Percentiles rank a stretch among this genome's conserved stretches.
Conservation (phyloP, 2,888 invertebrate genomes). For the Eledona agricola region DNA sequence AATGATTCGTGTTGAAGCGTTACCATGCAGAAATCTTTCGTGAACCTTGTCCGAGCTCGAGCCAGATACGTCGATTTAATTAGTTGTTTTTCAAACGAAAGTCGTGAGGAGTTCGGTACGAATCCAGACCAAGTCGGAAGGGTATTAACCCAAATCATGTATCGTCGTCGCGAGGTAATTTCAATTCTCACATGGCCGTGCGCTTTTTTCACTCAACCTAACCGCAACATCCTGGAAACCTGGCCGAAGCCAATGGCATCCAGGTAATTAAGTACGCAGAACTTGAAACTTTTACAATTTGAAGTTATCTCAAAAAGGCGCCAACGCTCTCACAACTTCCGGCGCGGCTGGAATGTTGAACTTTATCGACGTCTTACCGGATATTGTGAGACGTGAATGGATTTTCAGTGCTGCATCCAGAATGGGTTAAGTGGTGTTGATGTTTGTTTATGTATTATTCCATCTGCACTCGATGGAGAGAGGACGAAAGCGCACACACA, state of each 20-base stretch:
- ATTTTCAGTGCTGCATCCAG: conserved; percentile 3
- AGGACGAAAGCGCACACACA: too few relatives aligned
- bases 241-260: conserved; percentile 4
- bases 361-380: conserved; percentile 19
- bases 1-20: conserved; percentile 30
- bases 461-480: too few relatives aligned
- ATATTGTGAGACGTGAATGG: conserved; percentile 16
- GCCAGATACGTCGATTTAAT: too few relatives aligned
- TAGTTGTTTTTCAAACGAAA: too few relatives aligned
- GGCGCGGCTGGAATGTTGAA: conserved; percentile 10
- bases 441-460: conserved; percentile 11
- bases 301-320: conserved; percentile 12
- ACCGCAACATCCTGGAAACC: conserved; percentile 37
- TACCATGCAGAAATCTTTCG: conserved; percentile 13
- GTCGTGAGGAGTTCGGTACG: too few relatives aligned
- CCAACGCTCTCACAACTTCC: conserved; percentile 16
- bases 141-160: conserved; percentile 4
- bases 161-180: conserved; percentile 9
- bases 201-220: conserved; percentile 16
- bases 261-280: conserved; percentile 18
- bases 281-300: conserved; percentile 13
- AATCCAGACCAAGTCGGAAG: too few relatives aligned
- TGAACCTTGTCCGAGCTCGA: conserved; percentile 12
- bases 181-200: conserved; percentile 18
- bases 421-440: conserved; percentile 1